Conservation (phyloP, 2,797 vertebrate species). For the Lacerta agilis region DNA sequence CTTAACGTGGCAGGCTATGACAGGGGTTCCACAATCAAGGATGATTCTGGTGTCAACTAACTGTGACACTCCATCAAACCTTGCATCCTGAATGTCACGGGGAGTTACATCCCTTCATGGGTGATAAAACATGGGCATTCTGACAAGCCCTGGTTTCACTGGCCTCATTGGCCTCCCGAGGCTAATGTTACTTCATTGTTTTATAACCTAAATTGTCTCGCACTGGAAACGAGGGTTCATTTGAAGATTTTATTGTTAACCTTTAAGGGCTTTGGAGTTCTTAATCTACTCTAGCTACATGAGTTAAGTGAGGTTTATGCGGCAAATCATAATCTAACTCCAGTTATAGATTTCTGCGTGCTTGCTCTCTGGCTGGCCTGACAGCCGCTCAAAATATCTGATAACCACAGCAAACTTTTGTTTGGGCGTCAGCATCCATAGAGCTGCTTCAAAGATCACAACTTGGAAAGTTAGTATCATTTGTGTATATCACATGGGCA, state of each 20-base stretch:
- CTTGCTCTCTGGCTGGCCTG: constrained; percentile 34
- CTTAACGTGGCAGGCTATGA: constrained; percentile 76
- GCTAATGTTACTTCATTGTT: constrained; percentile 80
- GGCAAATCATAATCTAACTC: constrained; percentile 74
- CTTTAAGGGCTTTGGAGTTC: constrained; percentile 80
- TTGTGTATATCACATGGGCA: not conserved
- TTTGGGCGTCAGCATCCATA: constrained; percentile 46
- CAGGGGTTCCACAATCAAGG: constrained; percentile 74
- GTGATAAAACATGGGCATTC: constrained; percentile 78
- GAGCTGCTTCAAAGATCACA: constrained; percentile 40
- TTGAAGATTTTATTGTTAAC: constrained; percentile 83
- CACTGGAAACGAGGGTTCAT: constrained; percentile 79
- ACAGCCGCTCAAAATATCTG: constrained; percentile 49
- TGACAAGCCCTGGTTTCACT: constrained; percentile 78
- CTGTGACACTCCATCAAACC: constrained; percentile 82
- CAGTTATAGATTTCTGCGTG: constrained; percentile 71
- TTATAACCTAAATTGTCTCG: constrained; percentile 80
- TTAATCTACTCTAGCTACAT: constrained; percentile 64
- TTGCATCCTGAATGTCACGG: constrained; percentile 80
- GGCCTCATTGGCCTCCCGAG: constrained; percentile 78
- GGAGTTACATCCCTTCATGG: constrained; percentile 80
- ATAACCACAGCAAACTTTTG: constrained; percentile 61
- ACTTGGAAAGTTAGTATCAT: constrained; percentile 53
- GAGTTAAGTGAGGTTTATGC: constrained; percentile 79
- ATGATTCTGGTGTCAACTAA: constrained; percentile 82